Conservation (phyloP, 2,888 invertebrate genomes). For the Dysmachus trigonus region DNA sequence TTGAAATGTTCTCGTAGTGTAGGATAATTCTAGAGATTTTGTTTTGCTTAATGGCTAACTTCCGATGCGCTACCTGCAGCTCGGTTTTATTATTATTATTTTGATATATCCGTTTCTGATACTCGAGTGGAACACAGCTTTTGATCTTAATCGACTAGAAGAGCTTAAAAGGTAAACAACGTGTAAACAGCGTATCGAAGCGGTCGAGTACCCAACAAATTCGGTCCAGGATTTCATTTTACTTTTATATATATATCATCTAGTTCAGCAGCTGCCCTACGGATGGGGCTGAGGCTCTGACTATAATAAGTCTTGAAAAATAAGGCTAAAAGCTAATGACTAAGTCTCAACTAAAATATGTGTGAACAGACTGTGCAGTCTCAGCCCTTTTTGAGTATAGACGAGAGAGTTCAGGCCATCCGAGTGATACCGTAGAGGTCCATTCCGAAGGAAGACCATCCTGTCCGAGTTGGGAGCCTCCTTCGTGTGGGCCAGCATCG, state of each 20-base stretch:
- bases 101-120: constrained; percentile 11
- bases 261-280: not conserved
- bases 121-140: constrained; percentile 2
- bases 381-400: constrained; percentile 68
- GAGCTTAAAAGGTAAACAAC: not conserved
- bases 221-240: not conserved
- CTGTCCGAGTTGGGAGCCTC: constrained; percentile 69
- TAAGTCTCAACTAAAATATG: constrained; percentile 70
- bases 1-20: constrained; percentile 19
- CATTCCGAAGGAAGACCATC: constrained; percentile 64
- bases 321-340: not conserved
- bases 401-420: constrained; percentile 73
- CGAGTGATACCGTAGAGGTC: constrained; percentile 66
- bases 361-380: constrained; percentile 70
- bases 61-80: not conserved
- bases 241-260: not conserved
- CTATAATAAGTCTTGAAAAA: not conserved
- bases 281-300: not conserved
- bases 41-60: not conserved
- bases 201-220: not conserved
- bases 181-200: constrained; percentile 5
- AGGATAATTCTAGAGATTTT: not conserved
- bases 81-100: not conserved
- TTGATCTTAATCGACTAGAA: not conserved
- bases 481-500: constrained; percentile 72